These are phyloP conservation scores for Scaptomyza tumidula DNA, from an alignment of 2,888 invertebrate species.

Conservation along the genomic window DNA sequence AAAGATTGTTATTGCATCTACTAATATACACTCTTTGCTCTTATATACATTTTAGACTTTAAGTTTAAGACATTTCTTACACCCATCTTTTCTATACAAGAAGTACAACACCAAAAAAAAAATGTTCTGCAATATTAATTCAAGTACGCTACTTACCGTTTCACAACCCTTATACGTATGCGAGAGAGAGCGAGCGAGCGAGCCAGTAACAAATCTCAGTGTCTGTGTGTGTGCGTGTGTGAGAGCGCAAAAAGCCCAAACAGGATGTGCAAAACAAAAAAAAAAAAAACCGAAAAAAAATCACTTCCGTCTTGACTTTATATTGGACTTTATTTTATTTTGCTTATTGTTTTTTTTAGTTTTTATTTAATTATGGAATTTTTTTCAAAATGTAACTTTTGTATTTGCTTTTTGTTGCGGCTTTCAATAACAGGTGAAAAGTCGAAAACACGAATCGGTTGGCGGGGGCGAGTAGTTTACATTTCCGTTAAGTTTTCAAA, in stretches of 20 bases:
- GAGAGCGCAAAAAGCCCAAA: slow-evolving; percentile 53
- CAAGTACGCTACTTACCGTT: slow-evolving; percentile 44
- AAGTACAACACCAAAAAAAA: neutral
- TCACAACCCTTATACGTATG: slow-evolving; percentile 46
- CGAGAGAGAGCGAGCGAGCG: slow-evolving; percentile 42
- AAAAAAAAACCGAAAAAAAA: slow-evolving; percentile 20
- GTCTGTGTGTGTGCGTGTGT: slow-evolving; percentile 5
- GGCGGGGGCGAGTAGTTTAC: slow-evolving; percentile 83
- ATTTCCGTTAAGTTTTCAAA: slow-evolving; percentile 76
- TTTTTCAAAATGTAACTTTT: slow-evolving; percentile 19
- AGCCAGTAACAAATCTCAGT: slow-evolving; percentile 28
- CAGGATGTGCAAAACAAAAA: slow-evolving; percentile 52
- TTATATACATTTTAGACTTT: slow-evolving; percentile 16
- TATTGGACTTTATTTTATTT: slow-evolving; percentile 20
- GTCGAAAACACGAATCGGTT: slow-evolving; percentile 21
- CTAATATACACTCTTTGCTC: slow-evolving; percentile 26
- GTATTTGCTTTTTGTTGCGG: slow-evolving; percentile 10
- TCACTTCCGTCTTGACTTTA: slow-evolving; percentile 66
- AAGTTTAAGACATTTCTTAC: neutral
- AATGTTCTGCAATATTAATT: slow-evolving; percentile 27
- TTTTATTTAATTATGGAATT: slow-evolving; percentile 26
- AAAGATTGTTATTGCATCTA: neutral
- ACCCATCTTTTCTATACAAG: slow-evolving; percentile 16
- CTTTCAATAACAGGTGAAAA: slow-evolving; percentile 1
- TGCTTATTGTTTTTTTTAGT: slow-evolving; percentile 33